Evolutionary conservation across 2,797 vertebrate species (phyloP).

Genomic region (Alcedo quadribrachys): DNA sequence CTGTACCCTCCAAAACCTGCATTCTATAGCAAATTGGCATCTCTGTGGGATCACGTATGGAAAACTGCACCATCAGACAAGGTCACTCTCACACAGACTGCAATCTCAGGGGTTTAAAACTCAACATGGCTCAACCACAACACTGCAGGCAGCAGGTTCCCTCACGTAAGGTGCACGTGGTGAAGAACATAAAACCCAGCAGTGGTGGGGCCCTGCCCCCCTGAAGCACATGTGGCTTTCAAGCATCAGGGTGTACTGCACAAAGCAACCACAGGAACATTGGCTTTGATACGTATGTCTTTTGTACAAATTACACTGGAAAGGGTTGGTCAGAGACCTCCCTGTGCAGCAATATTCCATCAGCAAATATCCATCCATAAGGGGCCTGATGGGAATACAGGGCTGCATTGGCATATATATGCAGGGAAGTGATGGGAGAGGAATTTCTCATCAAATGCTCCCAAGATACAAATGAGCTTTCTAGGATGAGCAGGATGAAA

Average conservation of each 20-base stretch:
- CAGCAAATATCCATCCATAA: background rate
- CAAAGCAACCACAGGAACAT: background rate
- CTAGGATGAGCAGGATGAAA: background rate
- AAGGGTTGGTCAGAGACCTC: background rate
- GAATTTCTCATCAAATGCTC: background rate
- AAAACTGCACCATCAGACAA: background rate
- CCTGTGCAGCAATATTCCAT: background rate
- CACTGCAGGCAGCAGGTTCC: background rate
- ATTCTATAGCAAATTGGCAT: background rate
- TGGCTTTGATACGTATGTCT: background rate
- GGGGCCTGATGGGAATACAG: background rate
- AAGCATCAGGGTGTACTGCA: background rate
- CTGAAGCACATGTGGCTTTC: background rate
- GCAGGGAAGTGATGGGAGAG: background rate
- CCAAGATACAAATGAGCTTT: background rate
- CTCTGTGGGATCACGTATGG: background rate
- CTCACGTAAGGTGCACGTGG: rapidly evolving
- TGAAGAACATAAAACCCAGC: background rate
- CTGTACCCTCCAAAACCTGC: background rate
- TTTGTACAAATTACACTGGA: background rate
- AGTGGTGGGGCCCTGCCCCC: background rate
- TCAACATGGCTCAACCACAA: rapidly evolving
- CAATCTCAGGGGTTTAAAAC: background rate
- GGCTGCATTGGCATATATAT: background rate
- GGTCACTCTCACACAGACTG: background rate